Evolutionary conservation across 2,888 invertebrate genomes (phyloP).

Genomic region (Ctena decussata): DNA sequence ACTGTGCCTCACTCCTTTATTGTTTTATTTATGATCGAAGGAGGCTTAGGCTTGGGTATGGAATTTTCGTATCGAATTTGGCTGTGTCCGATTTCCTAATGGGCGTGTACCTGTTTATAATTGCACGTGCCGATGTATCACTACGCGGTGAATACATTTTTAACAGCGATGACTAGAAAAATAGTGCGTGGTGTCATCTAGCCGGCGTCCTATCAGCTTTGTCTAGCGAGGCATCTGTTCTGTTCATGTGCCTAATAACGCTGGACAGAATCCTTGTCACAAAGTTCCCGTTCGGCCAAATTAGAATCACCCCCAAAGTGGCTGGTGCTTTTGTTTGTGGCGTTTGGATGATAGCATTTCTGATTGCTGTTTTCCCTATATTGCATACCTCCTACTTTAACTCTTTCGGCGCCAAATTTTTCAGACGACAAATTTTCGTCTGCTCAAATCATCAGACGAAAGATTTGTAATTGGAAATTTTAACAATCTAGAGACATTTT

Average conservation of each 20-base stretch:
- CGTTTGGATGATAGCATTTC: constrained; percentile 77
- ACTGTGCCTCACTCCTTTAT: constrained; percentile 32
- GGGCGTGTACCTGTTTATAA: constrained; percentile 47
- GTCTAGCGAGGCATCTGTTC: constrained; percentile 90
- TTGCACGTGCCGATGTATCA: constrained; percentile 65
- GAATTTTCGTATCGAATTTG: constrained; percentile 57
- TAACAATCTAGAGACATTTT: too few species aligned
- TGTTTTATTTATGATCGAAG: constrained; percentile 15
- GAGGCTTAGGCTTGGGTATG: constrained; percentile 40
- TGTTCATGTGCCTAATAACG: constrained; percentile 89
- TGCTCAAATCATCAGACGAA: too few species aligned
- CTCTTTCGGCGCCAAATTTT: too few species aligned
- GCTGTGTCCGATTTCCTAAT: constrained; percentile 58
- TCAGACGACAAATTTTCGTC: too few species aligned
- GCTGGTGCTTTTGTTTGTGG: constrained; percentile 64
- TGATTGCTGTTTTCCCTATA: constrained; percentile 81
- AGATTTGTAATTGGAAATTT: too few species aligned
- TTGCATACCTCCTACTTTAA: constrained; percentile 80
- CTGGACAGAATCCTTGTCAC: constrained; percentile 90
- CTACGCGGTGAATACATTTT: constrained; percentile 64
- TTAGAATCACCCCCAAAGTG: constrained; percentile 65
- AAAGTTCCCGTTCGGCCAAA: constrained; percentile 88
- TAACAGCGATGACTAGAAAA: constrained; percentile 62
- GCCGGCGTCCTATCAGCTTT: constrained; percentile 66
- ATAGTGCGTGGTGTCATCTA: constrained; percentile 59